phyloP scores from a whole-genome alignment of 2,888 invertebrate genomes.

The Drosophila histrio region DNA sequence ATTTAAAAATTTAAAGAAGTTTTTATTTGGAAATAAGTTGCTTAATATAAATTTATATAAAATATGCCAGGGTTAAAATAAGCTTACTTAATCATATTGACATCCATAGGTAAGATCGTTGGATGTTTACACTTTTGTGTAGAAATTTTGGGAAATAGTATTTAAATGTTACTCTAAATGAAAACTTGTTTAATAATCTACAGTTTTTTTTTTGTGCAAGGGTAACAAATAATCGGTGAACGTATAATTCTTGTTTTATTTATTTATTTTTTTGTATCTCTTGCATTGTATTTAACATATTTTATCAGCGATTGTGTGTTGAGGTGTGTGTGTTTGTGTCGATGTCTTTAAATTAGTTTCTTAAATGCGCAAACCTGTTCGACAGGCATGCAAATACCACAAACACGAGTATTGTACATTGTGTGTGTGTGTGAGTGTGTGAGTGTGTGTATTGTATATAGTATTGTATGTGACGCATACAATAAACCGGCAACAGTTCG shows the following conservation, averaged over 20 bases:
- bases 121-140: too few species aligned
- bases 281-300: slow-evolving; percentile 48
- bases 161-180: too few species aligned
- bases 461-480: slow-evolving; percentile 37
- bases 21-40: too few species aligned
- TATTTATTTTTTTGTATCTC: neutral
- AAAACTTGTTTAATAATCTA: too few species aligned
- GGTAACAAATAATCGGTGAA: neutral
- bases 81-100: too few species aligned
- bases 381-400: slow-evolving; percentile 50
- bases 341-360: slow-evolving; percentile 55
- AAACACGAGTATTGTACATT: slow-evolving; percentile 28
- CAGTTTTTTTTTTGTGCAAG: too few species aligned
- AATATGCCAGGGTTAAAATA: too few species aligned
- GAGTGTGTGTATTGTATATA: slow-evolving; percentile 9
- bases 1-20: too few species aligned
- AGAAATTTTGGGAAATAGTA: too few species aligned
- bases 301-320: slow-evolving; percentile 39
- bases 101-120: too few species aligned
- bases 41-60: too few species aligned
- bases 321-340: slow-evolving; percentile 5
- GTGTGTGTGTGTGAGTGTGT: slow-evolving; percentile 2
- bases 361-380: slow-evolving; percentile 62
- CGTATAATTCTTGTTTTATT: neutral
- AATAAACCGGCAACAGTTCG: slow-evolving; percentile 29